Percentiles rank a stretch among this genome's conserved stretches.
phyloP scores from a whole-genome alignment of 2,888 invertebrate species.

The Macroteleia sp. region DNA sequence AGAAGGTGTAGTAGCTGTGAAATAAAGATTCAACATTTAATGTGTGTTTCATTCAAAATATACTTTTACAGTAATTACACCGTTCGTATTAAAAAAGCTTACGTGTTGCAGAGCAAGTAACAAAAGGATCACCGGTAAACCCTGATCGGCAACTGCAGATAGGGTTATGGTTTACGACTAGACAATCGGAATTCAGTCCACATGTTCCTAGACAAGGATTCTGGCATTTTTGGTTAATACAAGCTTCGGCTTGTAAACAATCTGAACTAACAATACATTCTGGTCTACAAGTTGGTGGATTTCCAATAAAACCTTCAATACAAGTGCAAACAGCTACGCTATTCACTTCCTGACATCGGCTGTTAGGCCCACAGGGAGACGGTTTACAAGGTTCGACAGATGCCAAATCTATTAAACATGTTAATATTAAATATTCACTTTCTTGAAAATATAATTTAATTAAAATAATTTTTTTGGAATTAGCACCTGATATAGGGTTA shows the following conservation, averaged over 20 bases:
- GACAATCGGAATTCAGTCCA: constrained; percentile 89
- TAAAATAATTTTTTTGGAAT: no score
- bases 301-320: constrained; percentile 87
- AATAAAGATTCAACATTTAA: no score
- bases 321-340: constrained; percentile 90
- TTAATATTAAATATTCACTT: no score
- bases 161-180: constrained; percentile 90
- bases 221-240: constrained; percentile 90
- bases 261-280: constrained; percentile 90
- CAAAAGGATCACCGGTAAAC: constrained; percentile 90
- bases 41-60: no score
- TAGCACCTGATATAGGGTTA: no score
- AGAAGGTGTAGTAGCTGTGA: no score
- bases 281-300: constrained; percentile 89
- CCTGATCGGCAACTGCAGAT: constrained; percentile 88
- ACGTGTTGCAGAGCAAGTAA: constrained; percentile 89
- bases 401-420: no score
- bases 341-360: constrained; percentile 88
- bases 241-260: constrained; percentile 89
- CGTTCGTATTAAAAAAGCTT: no score
- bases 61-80: no score
- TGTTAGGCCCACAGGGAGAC: constrained; percentile 90
- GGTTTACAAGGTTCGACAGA: constrained; percentile 88
- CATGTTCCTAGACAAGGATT: constrained; percentile 92
- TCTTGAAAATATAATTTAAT: no score